Evolutionary conservation across 2,797 vertebrate genomes (phyloP), one percentile per base, ranked within the genome.

Genomic region (Adelosebastes latens): DNA sequence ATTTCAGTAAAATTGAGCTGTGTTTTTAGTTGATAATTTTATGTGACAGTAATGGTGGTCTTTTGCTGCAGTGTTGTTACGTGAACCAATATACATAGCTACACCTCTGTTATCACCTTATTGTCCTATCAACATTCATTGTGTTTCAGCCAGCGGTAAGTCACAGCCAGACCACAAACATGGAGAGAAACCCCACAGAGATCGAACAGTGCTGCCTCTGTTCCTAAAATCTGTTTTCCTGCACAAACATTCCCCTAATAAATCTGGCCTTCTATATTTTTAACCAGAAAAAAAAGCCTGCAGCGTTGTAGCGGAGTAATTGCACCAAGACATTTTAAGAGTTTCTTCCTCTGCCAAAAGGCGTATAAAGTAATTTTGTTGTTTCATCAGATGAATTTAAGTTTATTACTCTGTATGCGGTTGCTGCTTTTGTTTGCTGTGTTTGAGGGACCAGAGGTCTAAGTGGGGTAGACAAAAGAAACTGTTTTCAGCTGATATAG

Each of bases 221-320:
- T 82, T 87, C 63, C 72, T 36, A 18, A 79, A 83, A 86, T 89
- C 69, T 74, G 75, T 80, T 87, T 87, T 72, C 77, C 62, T 63
- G 29, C 76, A 82, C 59, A 84, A 85, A 85, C 62, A 79, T 72
- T 64, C 32, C 29, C 27, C 34, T 81, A 88, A 87, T 85, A 88
- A 89, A 92, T 80, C 14, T 6, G 59, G 62, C 62, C 72, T 67
- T 77, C 22, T 75, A n/a, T 76, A 73, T 79, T 82, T 87, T 79
- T 68, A 68, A 71, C 63, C 53, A 68, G 66, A 70, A 73, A 68
- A 69, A 46, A 74, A 59, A 62, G 56, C 79, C 80, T 63, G 80
- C 76, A 81, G 80, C 67, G 72, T 74, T 80, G 63, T 62, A 61
- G 65, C 18, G 62, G 22, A 85, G 77, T 84, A 82, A 91, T 82